Conservation (phyloP, 2,113 vertebrate genomes). For the Acinonyx jubatus region DNA sequence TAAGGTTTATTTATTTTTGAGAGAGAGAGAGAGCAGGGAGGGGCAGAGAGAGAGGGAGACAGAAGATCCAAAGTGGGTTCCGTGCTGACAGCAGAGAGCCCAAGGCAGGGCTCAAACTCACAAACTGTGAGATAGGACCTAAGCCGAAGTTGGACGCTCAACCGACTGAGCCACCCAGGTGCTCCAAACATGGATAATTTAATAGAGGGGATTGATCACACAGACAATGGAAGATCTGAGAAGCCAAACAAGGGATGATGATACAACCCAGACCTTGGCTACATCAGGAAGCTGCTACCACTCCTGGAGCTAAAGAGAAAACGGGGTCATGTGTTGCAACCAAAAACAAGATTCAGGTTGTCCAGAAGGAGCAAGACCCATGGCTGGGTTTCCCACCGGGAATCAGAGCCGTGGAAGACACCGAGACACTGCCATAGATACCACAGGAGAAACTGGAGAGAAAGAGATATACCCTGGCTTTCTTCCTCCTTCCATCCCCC, state of each 20-base stretch:
- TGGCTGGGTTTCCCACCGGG: neutral
- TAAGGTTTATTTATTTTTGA: too few relatives aligned
- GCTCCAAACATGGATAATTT: neutral
- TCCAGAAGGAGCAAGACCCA: neutral
- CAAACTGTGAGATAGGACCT: too few relatives aligned
- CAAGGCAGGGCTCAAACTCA: too few relatives aligned
- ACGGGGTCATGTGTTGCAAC: rapidly evolving
- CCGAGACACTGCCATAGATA: too few relatives aligned
- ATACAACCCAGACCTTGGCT: neutral
- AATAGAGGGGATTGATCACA: neutral
- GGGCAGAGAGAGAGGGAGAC: too few relatives aligned
- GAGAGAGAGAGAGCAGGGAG: too few relatives aligned
- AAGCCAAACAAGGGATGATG: neutral
- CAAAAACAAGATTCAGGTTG: neutral
- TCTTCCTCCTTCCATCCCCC: neutral
- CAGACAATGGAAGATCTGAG: neutral
- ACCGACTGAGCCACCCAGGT: too few relatives aligned
- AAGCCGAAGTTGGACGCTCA: too few relatives aligned
- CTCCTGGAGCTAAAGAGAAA: neutral
- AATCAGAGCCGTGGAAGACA: neutral
- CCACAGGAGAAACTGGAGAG: neutral
- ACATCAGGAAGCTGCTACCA: neutral
- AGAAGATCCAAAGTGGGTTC: too few relatives aligned
- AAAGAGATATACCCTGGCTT: neutral
- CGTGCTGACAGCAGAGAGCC: too few relatives aligned